phyloP scores from a whole-genome alignment of 2,888 invertebrate genomes.

The Hirtodrosophila alboralis region DNA sequence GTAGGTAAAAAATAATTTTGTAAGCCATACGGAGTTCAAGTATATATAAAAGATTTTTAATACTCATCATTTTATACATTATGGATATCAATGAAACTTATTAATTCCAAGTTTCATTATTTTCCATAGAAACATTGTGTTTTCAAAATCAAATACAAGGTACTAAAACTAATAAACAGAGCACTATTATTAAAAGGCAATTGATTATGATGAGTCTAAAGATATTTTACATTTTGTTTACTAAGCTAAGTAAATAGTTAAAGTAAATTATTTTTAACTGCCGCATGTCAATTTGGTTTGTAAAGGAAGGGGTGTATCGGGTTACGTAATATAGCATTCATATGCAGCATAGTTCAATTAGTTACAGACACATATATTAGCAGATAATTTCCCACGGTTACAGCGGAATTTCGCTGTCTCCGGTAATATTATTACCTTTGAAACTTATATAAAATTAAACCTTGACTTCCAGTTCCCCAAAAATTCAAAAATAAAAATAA shows the following conservation, averaged over 20 bases:
- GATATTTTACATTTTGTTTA: conserved; percentile 22
- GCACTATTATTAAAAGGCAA: conserved; percentile 62
- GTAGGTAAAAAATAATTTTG: too few relatives aligned
- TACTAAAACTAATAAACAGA: conserved; percentile 5
- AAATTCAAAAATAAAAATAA: conserved; percentile 12
- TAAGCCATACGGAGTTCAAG: too few relatives aligned
- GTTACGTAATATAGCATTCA: conserved; percentile 41
- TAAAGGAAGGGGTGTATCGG: too few relatives aligned
- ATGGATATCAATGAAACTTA: too few relatives aligned
- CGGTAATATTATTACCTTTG: too few relatives aligned
- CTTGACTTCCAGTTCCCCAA: conserved; percentile 47
- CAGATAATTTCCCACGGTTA: conserved; percentile 62
- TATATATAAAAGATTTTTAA: too few relatives aligned
- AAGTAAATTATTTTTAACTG: conserved; percentile 29
- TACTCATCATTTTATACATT: too few relatives aligned
- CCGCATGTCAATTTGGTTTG: too few relatives aligned
- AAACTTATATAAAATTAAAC: conserved; percentile 15
- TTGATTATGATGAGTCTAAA: conserved; percentile 39
- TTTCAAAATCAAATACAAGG: too few relatives aligned
- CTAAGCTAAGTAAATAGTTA: conserved; percentile 30
- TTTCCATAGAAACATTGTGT: too few relatives aligned
- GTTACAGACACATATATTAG: conserved; percentile 35
- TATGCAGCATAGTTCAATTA: conserved; percentile 55
- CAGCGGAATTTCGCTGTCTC: neutral
- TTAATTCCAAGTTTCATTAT: too few relatives aligned